Percentiles rank a stretch among this genome's conserved stretches.
Evolutionary conservation across 2,113 vertebrate species (phyloP).

Genomic region (Tragelaphus buxtoni): DNA sequence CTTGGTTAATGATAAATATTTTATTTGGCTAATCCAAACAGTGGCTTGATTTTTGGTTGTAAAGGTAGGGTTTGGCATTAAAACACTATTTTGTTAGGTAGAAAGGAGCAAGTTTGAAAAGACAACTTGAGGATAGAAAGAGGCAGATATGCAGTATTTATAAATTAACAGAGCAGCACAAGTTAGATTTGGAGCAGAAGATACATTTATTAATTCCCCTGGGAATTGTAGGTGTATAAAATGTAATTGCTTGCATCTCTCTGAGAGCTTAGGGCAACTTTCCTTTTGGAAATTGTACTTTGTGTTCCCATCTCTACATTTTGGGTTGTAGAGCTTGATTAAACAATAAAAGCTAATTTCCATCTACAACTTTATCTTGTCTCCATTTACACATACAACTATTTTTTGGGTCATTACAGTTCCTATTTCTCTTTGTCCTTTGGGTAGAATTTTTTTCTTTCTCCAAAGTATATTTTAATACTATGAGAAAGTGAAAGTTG

Average conservation of each 20-base stretch:
- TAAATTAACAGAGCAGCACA: background rate
- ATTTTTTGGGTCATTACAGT: background rate
- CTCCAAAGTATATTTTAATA: constrained; percentile 4
- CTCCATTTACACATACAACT: background rate
- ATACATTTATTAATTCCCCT: constrained; percentile 19
- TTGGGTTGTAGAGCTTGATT: constrained; percentile 45
- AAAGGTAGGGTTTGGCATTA: background rate
- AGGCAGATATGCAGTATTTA: background rate
- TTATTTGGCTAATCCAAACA: background rate
- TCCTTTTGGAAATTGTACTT: constrained; percentile 31
- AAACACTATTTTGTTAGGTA: background rate
- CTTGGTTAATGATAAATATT: background rate
- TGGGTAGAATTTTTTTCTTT: background rate
- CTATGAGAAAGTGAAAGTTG: background rate
- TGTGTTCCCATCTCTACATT: constrained; percentile 22
- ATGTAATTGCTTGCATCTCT: constrained; percentile 42
- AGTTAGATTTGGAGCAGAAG: background rate
- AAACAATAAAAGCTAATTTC: constrained; percentile 53
- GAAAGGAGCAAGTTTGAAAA: background rate
- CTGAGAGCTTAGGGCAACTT: constrained; percentile 33
- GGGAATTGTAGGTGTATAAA: constrained; percentile 31
- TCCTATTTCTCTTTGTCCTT: constrained; percentile 6
- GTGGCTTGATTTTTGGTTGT: background rate
- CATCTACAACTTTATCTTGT: background rate
- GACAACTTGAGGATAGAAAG: background rate